phyloP scores from a whole-genome alignment of 2,888 invertebrate genomes.

The Leptarthrus brevirostris region DNA sequence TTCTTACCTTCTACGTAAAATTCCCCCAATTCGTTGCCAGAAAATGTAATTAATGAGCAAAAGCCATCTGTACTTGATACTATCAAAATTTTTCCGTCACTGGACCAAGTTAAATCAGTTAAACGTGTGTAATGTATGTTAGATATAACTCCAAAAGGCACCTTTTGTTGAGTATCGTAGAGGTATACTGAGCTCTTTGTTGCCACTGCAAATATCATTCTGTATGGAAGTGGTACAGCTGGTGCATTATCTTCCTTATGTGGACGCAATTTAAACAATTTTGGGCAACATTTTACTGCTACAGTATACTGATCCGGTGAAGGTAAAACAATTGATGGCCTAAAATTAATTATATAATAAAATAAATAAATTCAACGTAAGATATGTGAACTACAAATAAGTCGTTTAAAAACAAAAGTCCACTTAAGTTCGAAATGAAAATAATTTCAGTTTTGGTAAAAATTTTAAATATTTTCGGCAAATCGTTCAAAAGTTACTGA shows the following conservation, averaged over 20 bases:
- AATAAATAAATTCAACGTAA: too few species aligned
- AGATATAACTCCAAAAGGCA: constrained; percentile 82
- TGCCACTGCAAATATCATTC: constrained; percentile 91
- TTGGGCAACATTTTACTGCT: constrained; percentile 84
- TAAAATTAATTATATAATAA: constrained; percentile 67
- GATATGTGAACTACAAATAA: too few species aligned
- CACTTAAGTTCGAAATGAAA: too few species aligned
- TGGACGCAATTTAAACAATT: constrained; percentile 73
- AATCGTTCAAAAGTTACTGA: too few species aligned
- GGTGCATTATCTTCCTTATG: constrained; percentile 69
- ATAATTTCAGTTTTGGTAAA: too few species aligned
- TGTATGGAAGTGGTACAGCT: constrained; percentile 75
- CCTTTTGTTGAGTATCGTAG: constrained; percentile 86
- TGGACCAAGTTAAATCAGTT: constrained; percentile 89
- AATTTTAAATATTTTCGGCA: too few species aligned
- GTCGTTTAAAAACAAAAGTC: too few species aligned
- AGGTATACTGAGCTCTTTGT: constrained; percentile 87
- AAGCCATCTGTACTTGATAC: constrained; percentile 92
- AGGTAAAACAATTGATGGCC: constrained; percentile 83
- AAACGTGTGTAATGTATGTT: constrained; percentile 91
- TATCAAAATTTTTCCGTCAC: constrained; percentile 79
- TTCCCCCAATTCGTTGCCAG: constrained; percentile 77
- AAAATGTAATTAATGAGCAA: constrained; percentile 85
- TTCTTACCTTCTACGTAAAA: constrained; percentile 64
- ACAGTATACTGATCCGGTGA: constrained; percentile 84